Base-by-base conservation (phyloP, 2,113 vertebrate genomes). In the Hippotragus niger region DNA sequence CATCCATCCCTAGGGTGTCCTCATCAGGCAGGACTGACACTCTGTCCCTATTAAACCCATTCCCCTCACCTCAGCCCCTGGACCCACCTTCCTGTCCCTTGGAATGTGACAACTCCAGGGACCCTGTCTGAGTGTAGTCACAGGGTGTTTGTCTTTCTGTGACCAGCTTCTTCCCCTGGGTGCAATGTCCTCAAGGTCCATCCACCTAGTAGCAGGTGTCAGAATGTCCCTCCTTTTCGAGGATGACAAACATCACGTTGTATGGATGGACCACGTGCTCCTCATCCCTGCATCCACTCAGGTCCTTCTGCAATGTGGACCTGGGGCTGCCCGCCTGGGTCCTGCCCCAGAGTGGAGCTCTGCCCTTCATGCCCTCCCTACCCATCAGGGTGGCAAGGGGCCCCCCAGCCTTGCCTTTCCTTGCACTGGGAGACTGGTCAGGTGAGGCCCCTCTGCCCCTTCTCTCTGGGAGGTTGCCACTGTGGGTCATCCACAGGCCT, bases 191-290 rank as follows among this genome's bases (percentile, higher is more conserved):
- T 31, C 43, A 1, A 50, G 50, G 6, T 31, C 36, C 23, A 6
- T n/a, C 95, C 29, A 0, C 31, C 29, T n/a, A n/a, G 23, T 3
- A 52, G 36, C 74, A 3, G 19, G 40, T 17, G 50, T 57, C 13
- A 43, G 40, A 57, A 71, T 27, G 21, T 1, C 33, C 29, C 19
- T 43, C 29, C n/a, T 84, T 45, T 89, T 53, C 21, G 21, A 53
- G 78, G 19, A 29, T 89, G 27, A 83, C 23, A 23, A 36, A 6
- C 15, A 60, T 29, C 27, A 19, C 15, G 3, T 19, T 29, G 23
- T 45, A 21, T 55, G 55, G 45, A 45, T 5, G 23, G 52, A 33
- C 31, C 15, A 0, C 0, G 0, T 19, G 3, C 3, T 58, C 16
- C 15, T 33, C 12, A 10, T 8, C 36, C 19, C 15, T 6, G 6